phyloP scores from a whole-genome alignment of 2,113 vertebrate species.

The Leptosomus discolor region DNA sequence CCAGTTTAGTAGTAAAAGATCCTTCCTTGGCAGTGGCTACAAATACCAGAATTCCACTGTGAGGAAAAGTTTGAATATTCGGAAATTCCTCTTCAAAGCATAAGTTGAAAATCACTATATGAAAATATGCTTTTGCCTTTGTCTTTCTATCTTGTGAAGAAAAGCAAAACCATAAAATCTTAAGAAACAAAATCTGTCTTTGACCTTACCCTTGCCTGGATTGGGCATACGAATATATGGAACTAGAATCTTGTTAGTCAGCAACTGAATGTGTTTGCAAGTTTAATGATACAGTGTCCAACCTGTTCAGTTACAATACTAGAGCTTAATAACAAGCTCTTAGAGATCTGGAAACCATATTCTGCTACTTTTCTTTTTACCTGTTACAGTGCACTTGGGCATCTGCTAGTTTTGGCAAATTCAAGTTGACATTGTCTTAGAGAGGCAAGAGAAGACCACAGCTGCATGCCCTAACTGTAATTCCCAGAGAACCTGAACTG shows the following conservation, averaged over 20 bases:
- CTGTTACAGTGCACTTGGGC: not conserved
- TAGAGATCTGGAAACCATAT: not conserved
- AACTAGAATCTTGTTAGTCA: slow-evolving; percentile 5
- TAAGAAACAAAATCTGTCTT: slow-evolving; percentile 10
- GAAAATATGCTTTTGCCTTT: not conserved
- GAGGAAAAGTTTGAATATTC: slow-evolving; percentile 59
- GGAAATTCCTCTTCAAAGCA: slow-evolving; percentile 59
- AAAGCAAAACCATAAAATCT: slow-evolving; percentile 31
- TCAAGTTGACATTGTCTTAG: not conserved
- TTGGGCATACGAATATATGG: not conserved
- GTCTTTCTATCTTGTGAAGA: slow-evolving; percentile 52
- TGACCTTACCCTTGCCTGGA: slow-evolving; percentile 13
- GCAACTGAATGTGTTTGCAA: not conserved
- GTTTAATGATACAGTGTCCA: not conserved
- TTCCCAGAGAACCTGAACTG: not conserved
- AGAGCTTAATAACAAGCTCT: not conserved
- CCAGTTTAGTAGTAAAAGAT: slow-evolving; percentile 40
- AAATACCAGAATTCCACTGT: slow-evolving; percentile 64
- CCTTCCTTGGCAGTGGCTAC: slow-evolving; percentile 35
- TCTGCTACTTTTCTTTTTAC: not conserved
- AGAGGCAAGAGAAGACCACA: not conserved
- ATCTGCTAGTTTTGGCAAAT: not conserved
- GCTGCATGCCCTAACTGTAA: not conserved
- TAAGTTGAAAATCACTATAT: slow-evolving; percentile 57
- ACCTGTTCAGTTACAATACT: not conserved